Base-by-base conservation (phyloP, 2,888 invertebrate genomes). In the Mallateleia sp. region DNA sequence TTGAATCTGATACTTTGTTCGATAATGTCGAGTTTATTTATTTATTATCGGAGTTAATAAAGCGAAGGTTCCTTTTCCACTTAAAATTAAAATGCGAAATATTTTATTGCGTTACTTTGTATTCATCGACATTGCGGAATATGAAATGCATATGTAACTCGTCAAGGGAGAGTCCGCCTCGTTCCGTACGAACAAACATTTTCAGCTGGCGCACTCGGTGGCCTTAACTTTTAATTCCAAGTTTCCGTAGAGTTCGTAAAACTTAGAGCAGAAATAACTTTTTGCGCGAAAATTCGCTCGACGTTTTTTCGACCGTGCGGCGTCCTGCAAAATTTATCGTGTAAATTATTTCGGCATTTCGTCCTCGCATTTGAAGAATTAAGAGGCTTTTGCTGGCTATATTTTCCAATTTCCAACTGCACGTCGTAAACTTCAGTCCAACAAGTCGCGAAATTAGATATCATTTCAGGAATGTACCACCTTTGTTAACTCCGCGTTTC, bases 181-280 rank as follows among this genome's bases (percentile, higher is more conserved):
- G 24, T 42, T 69, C 18, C 20, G 24, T 38, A 42, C 25, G 38
- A 54, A 69, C 38, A 54, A 69, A 69, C 54, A 38, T 69, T 69
- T 54, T 38, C 54, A 69, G 28, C 8, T 69, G 38, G 25, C 28
- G 56, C 25, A 24, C 54, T n/a, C 54, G 50, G n/a, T 25, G 25
- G 8, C 25, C 14, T 69, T 50, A 69, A 69, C 38, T 69, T 54
- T 67, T 67, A 67, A 67, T 67, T 50, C 18, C 34, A 32, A 32
- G 22, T 50, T 67, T 67, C 45, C 9, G n/a, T 45, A 15, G 45
- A 45, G n/a, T 45, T 45, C 45, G n/a, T 45, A n/a, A 45, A 45
- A 45, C 45, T 45, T 45, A 45, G n/a, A 45, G 45, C 45, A 45
- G n/a, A n/a, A 45, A 45, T 45, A 45, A 45, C 45, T 45, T 45